Evolutionary conservation across 2,797 vertebrate genomes (phyloP), one percentile per base, ranked within the genome.

Genomic region (Triplophysa bombifrons): DNA sequence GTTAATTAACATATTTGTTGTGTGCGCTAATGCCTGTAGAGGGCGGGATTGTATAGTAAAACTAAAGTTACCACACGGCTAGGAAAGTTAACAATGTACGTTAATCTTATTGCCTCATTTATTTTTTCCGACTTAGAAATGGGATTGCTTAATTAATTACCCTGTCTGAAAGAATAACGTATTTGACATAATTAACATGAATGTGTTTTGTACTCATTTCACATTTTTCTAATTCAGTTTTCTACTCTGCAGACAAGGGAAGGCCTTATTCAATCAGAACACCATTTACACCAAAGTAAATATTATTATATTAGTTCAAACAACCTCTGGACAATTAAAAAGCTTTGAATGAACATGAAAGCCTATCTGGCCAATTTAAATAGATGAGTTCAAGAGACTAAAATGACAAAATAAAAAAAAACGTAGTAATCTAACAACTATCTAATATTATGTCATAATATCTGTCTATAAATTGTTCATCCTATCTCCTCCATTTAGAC

Each of bases 281-380:
- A 20, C 74, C 22, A 76, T 60, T 76, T 17, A 2, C 10, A 41
- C 7, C 10, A 66, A 67, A 58, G 64, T 20, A 30, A 46, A 68
- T 16, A 30, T 76, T 76, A 58, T n/a, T 46, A 17, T 27, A 56
- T 58, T 3, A 7, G 46, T 41, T 75, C 30, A 65, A 38, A 74
- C 9, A 9, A 58, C 19, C n/a, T 30, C 19, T 56, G 19, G 10
- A 22, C 12, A 41, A 34, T 20, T 14, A 51, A 16, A 10, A 56
- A 41, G 20, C 34, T 25, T 19, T 10, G 20, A 46, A 27, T 58
- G 12, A 46, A 30, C 25, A 10, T 56, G 6, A 48, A 73, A 48
- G 22, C 72, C 12, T 46, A 12, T 46, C 44, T 46, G 44, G 10
- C 20, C 2, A 27, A 56, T 1, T 16, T 66, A 66, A 66, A 55